Evolutionary conservation across 2,113 vertebrate species (phyloP).

Genomic region (Xiphophorus maculatus): DNA sequence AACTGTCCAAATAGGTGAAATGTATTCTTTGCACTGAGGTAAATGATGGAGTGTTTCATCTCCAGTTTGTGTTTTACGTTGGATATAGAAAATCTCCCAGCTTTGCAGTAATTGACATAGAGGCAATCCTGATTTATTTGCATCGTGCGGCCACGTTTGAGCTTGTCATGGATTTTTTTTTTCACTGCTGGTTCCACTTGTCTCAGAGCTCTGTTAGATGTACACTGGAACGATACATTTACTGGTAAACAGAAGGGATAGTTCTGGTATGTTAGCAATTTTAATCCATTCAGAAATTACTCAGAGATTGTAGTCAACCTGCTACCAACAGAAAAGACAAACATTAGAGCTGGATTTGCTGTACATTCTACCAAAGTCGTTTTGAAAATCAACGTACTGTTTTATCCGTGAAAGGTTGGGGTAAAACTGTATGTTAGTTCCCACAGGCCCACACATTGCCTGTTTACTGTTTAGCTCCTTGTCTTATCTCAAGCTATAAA

Average conservation of each 20-base stretch:
- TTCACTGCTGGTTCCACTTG: neutral
- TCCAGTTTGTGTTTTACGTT: neutral
- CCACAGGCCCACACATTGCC: conserved; percentile 61
- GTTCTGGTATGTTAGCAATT: neutral
- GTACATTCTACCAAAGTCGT: neutral
- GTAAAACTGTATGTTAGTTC: conserved; percentile 28
- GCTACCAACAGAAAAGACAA: neutral
- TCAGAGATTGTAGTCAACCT: neutral
- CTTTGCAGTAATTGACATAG: neutral
- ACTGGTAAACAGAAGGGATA: neutral
- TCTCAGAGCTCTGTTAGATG: neutral
- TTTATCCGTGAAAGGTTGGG: neutral
- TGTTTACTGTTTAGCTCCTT: conserved; percentile 62
- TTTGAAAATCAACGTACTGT: neutral
- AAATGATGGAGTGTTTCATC: neutral
- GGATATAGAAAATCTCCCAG: neutral
- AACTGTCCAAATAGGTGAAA: neutral
- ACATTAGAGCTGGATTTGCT: conserved; percentile 2
- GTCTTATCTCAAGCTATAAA: conserved; percentile 55
- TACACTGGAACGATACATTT: neutral
- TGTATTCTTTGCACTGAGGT: neutral
- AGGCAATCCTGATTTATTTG: neutral
- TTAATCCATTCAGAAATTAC: neutral
- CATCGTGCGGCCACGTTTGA: neutral
- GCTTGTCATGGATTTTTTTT: neutral